phyloP scores from a whole-genome alignment of 92 coral and sea anemone genomes.

The Muricea muricata region DNA sequence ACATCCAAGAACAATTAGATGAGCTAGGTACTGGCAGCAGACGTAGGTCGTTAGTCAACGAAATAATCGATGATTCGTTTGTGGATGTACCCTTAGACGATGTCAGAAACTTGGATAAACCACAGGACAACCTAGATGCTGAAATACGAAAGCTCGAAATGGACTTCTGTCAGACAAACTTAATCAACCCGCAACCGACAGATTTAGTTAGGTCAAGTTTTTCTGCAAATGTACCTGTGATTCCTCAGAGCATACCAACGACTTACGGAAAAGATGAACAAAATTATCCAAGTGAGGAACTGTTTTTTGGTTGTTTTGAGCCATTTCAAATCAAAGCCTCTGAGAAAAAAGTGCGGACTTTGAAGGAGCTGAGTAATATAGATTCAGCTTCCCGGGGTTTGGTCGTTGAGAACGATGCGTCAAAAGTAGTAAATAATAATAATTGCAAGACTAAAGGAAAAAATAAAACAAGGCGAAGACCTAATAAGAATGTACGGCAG shows the following conservation, averaged over 20 bases:
- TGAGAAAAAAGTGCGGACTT: constrained; percentile 69
- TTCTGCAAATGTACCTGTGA: too few relatives aligned
- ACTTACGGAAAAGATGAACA: too few relatives aligned
- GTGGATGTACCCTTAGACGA: constrained; percentile 88
- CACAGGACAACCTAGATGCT: background rate
- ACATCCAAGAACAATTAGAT: constrained; percentile 87
- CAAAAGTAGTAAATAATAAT: background rate
- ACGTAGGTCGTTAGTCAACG: constrained; percentile 67
- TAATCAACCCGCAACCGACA: too few relatives aligned
- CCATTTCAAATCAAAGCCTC: constrained; percentile 85
- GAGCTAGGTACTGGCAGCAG: constrained; percentile 74
- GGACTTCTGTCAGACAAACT: too few relatives aligned
- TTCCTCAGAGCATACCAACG: background rate
- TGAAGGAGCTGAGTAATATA: constrained; percentile 81
- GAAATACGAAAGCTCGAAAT: background rate
- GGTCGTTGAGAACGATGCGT: background rate
- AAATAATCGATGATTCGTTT: constrained; percentile 87
- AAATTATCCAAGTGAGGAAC: constrained; percentile 3
- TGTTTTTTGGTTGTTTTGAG: constrained; percentile 54
- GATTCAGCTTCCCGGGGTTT: constrained; percentile 57
- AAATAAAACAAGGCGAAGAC: background rate
- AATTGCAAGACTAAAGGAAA: background rate
- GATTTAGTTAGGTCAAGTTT: too few relatives aligned
- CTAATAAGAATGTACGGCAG: background rate
- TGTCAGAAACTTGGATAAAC: background rate